Conservation (phyloP, 2,888 invertebrate species). For the Orgyia antiqua region DNA sequence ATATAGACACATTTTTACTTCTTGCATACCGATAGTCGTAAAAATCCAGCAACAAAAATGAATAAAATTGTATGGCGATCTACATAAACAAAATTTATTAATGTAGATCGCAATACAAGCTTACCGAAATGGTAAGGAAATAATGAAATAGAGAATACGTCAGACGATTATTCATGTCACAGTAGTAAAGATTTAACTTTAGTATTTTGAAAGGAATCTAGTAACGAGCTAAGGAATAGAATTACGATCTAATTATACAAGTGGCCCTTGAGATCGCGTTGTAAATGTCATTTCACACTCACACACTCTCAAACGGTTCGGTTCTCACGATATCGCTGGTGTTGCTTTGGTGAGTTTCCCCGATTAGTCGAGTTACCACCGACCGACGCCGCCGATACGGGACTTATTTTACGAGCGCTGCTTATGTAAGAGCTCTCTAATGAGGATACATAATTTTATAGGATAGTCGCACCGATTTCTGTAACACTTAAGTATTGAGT, state of each 20-base stretch:
- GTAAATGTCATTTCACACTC: slow-evolving; percentile 63
- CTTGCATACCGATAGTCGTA: too few relatives aligned
- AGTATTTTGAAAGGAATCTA: too few relatives aligned
- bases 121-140: too few relatives aligned
- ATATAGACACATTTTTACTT: too few relatives aligned
- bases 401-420: slow-evolving; percentile 45
- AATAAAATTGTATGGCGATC: too few relatives aligned
- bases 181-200: too few relatives aligned
- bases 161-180: too few relatives aligned
- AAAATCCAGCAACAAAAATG: too few relatives aligned
- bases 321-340: slow-evolving; percentile 41
- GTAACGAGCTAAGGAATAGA: slow-evolving; percentile 45
- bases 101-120: too few relatives aligned
- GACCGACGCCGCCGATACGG: slow-evolving; percentile 29
- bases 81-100: too few relatives aligned
- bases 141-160: too few relatives aligned
- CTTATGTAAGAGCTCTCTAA: slow-evolving; percentile 40
- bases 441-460: slow-evolving; percentile 32
- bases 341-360: slow-evolving; percentile 31
- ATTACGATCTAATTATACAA: slow-evolving; percentile 66
- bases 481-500: too few relatives aligned
- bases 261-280: slow-evolving; percentile 42
- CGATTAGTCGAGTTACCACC: slow-evolving; percentile 37
- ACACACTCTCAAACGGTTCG: slow-evolving; percentile 19
- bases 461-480: neutral